Evolutionary conservation across 2,888 invertebrate species (phyloP).

Genomic region (Carterocephalus palaemon): DNA sequence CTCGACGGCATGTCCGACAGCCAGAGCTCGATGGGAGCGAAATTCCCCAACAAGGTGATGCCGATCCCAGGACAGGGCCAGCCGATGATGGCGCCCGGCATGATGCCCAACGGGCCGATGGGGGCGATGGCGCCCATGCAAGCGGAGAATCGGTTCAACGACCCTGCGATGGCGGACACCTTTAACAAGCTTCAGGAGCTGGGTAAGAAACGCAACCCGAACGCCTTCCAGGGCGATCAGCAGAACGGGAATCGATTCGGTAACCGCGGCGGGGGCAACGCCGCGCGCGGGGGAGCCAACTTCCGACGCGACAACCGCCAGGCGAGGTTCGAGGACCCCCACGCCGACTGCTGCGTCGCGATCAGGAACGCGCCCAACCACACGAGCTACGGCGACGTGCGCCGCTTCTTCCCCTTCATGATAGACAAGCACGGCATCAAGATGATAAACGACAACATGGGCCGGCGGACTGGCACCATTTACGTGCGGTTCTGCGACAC

Average conservation of each 20-base stretch:
- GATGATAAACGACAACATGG: conserved; percentile 88
- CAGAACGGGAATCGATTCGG: conserved; percentile 40
- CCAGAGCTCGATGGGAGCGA: conserved; percentile 4
- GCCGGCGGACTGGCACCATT: conserved; percentile 88
- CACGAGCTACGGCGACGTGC: conserved; percentile 88
- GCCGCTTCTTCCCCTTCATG: conserved; percentile 90
- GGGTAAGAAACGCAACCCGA: conserved; percentile 80
- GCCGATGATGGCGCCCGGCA: conserved; percentile 34
- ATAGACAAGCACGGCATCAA: conserved; percentile 92
- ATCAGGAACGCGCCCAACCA: conserved; percentile 85
- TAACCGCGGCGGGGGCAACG: conserved; percentile 36
- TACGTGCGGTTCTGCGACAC: conserved; percentile 87
- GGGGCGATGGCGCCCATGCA: conserved; percentile 25
- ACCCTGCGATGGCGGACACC: conserved; percentile 54
- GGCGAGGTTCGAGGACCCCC: conserved; percentile 53
- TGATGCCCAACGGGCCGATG: conserved; percentile 39
- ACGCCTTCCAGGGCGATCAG: conserved; percentile 73
- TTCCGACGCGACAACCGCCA: conserved; percentile 52
- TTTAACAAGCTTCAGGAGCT: conserved; percentile 64
- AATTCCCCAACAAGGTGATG: conserved; percentile 13
- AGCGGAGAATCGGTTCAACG: conserved; percentile 44
- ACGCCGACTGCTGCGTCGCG: conserved; percentile 81
- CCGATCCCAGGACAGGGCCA: conserved; percentile 12
- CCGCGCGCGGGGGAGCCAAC: conserved; percentile 38
- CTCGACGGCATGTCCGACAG: conserved; percentile 31